Evolutionary conservation across 92 coral and sea anemone genomes (phyloP), one percentile per base, ranked within the genome.

Genomic region (Palythoa heliodiscus): DNA sequence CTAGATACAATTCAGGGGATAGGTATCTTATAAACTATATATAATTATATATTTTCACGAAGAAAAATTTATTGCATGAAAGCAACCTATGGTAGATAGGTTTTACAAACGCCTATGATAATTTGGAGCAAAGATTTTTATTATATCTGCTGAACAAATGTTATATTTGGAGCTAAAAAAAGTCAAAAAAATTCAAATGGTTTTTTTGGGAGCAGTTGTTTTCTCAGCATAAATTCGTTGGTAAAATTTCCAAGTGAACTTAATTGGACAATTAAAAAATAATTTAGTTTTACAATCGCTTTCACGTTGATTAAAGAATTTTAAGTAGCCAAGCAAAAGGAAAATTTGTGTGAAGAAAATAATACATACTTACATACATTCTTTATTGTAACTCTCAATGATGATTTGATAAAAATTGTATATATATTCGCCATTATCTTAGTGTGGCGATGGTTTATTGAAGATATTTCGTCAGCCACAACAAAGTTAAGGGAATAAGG

Each of bases 361-460:
- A 66, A 80, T 80, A 29, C 35, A 29, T 29, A 29, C 35, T 0
- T 29, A 29, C 35, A 29, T 29, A 29, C 35, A 29, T 29, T 29
- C 35, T 29, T 29, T 29, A 29, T 29, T 29, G 35, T 29, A 29
- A 29, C 35, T 29, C 35, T 29, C 47, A 16, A 17, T 7, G 2
- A 37, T 78, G 72, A 78, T 80, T 52, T 24, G 84, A 64, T 80
- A 70, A 52, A 67, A 67, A 64, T n/a, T n/a, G n/a, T 48, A 43
- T 43, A 8, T 58, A 43, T 39, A 22, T 53, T 29, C 57, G 55
- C 73, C 15, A 43, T 43, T 66, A 80, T 47, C 73, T 43, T 1
- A 29, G 35, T 52, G 14, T 24, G 73, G 70, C 47, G 66, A 66
- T 80, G 63, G 53, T 66, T 66, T 43, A 43, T 43, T 43, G 66